phyloP scores from a whole-genome alignment of 2,113 vertebrate species.

The Tor tambroides region DNA sequence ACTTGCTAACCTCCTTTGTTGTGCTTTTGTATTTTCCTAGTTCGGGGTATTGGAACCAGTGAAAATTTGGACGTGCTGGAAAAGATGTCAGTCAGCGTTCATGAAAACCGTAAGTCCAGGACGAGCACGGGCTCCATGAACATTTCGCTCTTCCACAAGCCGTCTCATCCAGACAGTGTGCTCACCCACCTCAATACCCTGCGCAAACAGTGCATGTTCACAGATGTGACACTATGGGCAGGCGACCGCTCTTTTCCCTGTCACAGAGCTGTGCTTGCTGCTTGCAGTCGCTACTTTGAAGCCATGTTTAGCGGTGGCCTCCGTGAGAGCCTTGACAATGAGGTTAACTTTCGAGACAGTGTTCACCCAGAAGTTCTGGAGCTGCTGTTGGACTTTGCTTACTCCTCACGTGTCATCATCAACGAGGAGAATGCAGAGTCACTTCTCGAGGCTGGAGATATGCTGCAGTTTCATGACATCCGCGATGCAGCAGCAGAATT shows the following conservation, averaged over 20 bases:
- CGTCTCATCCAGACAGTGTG: conserved; percentile 90
- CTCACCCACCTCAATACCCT: conserved; percentile 90
- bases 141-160: conserved; percentile 92
- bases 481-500: conserved; percentile 91
- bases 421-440: conserved; percentile 95
- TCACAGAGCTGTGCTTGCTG: conserved; percentile 91
- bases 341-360: conserved; percentile 91
- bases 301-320: conserved; percentile 96
- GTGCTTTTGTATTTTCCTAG: conserved; percentile 44
- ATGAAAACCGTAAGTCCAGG: conserved; percentile 94
- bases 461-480: conserved; percentile 94
- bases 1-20: conserved; percentile 18
- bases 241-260: conserved; percentile 90
- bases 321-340: conserved; percentile 86
- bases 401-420: conserved; percentile 91
- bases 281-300: conserved; percentile 94
- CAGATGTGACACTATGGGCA: conserved; percentile 91
- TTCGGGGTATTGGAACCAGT: conserved; percentile 55
- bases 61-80: conserved; percentile 64
- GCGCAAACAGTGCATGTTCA: conserved; percentile 92
- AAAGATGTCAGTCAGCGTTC: conserved; percentile 92
- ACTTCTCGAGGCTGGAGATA: conserved; percentile 90
- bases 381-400: conserved; percentile 92
- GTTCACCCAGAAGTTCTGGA: conserved; percentile 94
- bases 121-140: conserved; percentile 92